Evolutionary conservation across 2,888 invertebrate genomes (phyloP), one percentile per base, ranked within the genome.

Genomic region (Halictus quadricinctus): DNA sequence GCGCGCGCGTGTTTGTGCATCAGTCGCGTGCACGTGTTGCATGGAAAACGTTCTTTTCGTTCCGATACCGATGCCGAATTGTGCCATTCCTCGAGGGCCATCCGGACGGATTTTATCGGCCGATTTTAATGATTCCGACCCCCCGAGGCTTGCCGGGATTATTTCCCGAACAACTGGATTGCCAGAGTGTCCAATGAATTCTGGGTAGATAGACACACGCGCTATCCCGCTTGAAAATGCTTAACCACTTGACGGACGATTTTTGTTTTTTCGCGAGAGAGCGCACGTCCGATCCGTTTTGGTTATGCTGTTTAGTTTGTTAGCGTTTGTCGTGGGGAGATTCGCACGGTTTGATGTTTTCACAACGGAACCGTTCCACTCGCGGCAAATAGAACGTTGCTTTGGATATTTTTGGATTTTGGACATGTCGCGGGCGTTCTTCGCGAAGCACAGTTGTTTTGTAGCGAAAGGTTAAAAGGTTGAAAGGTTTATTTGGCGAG

Each of bases 41-140:
- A 41, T 69, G 69, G 69, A 4, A 36, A 69, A 41, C 41, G 41
- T 69, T 69, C 69, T 69, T 69, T 69, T 69, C 41, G 41, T 69
- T 69, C 69, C 41, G 41, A 69, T 41, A 21, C 69, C 69, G 69
- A 69, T 69, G 69, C 21, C 21, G 69, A 69, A 41, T 41, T 41
- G 29, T 25, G 21, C 69, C 69, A 69, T 69, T 41, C 69, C 69
- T 41, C 36, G 69, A 36, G 21, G 69, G 21, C 69, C 41, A 41
- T 21, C 21, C 66, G 66, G 41, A 4, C 10, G 21, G 41, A 41
- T 69, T 69, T 66, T 66, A 66, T 66, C 36, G 66, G 36, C 8
- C 36, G 36, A 5, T 21, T 41, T 69, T 41, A 69, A 69, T 69
- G 69, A 41, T 69, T 36, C 41, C 69, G 7, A 13, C 13, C 8